Evolutionary conservation across 1,140 invertebrate genomes (phyloP).

Genomic region (Rhynchophorus ferrugineus): DNA sequence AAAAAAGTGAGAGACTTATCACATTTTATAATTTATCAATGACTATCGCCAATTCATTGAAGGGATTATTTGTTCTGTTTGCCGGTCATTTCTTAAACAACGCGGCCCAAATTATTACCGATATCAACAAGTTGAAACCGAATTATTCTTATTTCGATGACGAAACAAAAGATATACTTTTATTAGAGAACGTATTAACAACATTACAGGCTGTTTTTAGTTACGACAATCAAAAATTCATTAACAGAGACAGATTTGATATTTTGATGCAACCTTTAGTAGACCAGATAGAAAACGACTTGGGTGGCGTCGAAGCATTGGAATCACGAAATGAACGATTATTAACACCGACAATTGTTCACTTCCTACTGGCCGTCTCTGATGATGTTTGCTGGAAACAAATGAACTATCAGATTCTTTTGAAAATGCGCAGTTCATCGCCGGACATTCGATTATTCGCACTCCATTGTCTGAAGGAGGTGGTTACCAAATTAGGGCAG

Average conservation of each 20-base stretch:
- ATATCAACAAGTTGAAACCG: constrained; percentile 48
- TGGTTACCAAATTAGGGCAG: constrained; percentile 70
- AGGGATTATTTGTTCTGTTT: constrained; percentile 83
- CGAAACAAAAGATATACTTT: constrained; percentile 45
- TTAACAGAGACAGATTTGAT: constrained; percentile 79
- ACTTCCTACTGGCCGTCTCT: constrained; percentile 69
- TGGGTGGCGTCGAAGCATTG: constrained; percentile 55
- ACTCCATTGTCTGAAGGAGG: constrained; percentile 57
- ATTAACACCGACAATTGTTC: constrained; percentile 69
- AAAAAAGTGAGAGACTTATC: constrained; percentile 50
- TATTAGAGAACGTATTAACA: constrained; percentile 62
- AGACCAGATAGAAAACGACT: constrained; percentile 78
- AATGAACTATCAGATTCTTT: constrained; percentile 79
- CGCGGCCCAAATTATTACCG: constrained; percentile 60
- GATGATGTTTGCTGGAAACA: constrained; percentile 85
- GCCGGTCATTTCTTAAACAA: constrained; percentile 78
- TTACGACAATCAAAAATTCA: constrained; percentile 73
- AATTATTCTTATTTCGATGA: constrained; percentile 46
- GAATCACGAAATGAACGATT: constrained; percentile 52
- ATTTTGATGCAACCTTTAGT: constrained; percentile 76
- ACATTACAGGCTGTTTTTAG: constrained; percentile 67
- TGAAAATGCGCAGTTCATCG: constrained; percentile 75
- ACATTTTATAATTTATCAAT: constrained; percentile 58
- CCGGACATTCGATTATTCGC: constrained; percentile 53
- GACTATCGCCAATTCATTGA: constrained; percentile 71